These are phyloP conservation scores for Ceratotherium simum DNA, from an alignment of 2,113 vertebrate genomes.

Conservation along the genomic window DNA sequence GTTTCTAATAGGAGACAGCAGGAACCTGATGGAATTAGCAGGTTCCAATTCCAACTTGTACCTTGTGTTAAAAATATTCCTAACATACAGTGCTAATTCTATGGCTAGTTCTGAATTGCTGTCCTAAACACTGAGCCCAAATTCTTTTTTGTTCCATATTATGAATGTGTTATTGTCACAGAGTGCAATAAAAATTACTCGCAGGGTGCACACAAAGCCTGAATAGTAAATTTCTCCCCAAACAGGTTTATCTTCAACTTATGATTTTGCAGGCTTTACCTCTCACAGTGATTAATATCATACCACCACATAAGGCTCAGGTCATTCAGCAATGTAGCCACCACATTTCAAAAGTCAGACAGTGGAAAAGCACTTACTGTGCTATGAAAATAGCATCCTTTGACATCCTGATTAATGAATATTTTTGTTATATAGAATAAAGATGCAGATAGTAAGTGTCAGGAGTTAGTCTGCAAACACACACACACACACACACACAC, in stretches of 20 bases:
- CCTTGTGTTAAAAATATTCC: slow-evolving; percentile 68
- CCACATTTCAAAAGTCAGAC: slow-evolving; percentile 69
- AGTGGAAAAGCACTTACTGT: slow-evolving; percentile 73
- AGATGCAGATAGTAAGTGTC: slow-evolving; percentile 59
- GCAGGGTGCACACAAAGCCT: slow-evolving; percentile 73
- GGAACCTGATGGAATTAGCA: slow-evolving; percentile 68
- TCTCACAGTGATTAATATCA: slow-evolving; percentile 82
- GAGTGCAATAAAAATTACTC: slow-evolving; percentile 85
- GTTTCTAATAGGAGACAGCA: slow-evolving; percentile 55
- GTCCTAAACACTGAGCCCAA: slow-evolving; percentile 75
- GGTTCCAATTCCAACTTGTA: not conserved
- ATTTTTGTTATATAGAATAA: slow-evolving; percentile 68
- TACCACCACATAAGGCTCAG: slow-evolving; percentile 67
- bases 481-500: not conserved
- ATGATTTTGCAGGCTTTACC: slow-evolving; percentile 75
- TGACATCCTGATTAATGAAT: slow-evolving; percentile 80
- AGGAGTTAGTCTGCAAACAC: slow-evolving; percentile 13
- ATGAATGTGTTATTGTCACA: slow-evolving; percentile 84
- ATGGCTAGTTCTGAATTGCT: slow-evolving; percentile 65
- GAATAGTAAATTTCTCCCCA: slow-evolving; percentile 83
- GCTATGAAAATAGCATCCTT: slow-evolving; percentile 73
- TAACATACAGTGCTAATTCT: slow-evolving; percentile 60
- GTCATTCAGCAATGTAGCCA: slow-evolving; percentile 68
- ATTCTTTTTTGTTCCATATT: slow-evolving; percentile 79
- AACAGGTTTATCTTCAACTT: slow-evolving; percentile 79